Percentiles rank a stretch among this genome's conserved stretches.
These are phyloP conservation scores for Condylura cristata DNA, from an alignment of 2,113 vertebrate genomes.

Conservation along the genomic window DNA sequence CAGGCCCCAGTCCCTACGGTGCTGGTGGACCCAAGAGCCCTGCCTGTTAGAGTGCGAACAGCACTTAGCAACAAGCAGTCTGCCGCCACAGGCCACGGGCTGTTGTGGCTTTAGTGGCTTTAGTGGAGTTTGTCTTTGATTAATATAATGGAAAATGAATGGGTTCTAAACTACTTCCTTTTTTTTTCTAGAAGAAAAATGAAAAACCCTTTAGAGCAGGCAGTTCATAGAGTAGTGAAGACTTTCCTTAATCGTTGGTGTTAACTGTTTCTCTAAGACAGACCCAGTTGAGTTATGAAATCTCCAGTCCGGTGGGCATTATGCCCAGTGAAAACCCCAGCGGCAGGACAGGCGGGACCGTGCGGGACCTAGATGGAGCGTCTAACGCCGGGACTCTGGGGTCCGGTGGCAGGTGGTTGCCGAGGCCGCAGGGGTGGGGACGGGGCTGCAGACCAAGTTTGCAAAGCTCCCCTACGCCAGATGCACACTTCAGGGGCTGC, in stretches of 20 bases:
- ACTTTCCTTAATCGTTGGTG: neutral
- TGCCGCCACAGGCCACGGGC: neutral
- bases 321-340: neutral
- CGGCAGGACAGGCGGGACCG: neutral
- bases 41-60: neutral
- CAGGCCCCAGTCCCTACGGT: neutral
- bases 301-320: neutral
- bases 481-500: neutral
- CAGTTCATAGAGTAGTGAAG: neutral
- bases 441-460: neutral
- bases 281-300: neutral
- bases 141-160: conserved; percentile 30
- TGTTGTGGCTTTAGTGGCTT: neutral
- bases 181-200: conserved; percentile 13
- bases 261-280: neutral
- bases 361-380: neutral
- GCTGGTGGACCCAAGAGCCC: neutral
- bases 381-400: neutral
- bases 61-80: neutral
- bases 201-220: neutral
- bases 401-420: neutral
- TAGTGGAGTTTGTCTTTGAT: conserved; percentile 16
- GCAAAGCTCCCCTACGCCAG: neutral
- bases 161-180: neutral
- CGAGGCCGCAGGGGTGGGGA: no score